Base-by-base conservation (phyloP, 2,888 invertebrate species). In the Fragum whitleyi region DNA sequence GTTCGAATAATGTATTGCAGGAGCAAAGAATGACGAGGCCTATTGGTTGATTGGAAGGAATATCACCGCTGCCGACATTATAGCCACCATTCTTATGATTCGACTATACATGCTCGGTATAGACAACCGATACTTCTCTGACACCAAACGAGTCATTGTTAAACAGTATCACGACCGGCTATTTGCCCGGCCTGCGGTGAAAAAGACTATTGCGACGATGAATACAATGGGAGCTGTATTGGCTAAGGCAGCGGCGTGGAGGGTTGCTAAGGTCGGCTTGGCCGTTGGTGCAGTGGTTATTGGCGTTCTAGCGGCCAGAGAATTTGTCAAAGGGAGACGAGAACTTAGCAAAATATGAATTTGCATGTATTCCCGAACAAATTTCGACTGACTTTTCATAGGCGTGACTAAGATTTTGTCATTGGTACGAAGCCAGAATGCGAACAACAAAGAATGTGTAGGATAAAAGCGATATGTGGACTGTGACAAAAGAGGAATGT, bases 51-150 rank as follows among this genome's bases (percentile, higher is more conserved):
- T 86, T 75, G 90, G 91, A 6, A 71, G 85, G 9, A 81, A 81
- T 26, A 89, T 89, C 68, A 90, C 89, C 1, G 89, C 88, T 14
- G 90, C 90, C 6, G 91, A 91, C 65, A 86, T 91, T 67, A 76
- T 79, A 26, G 81, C 89, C 23, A 75, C 82, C n/a, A 78, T 85
- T 1, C 71, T 90, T 3, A 70, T 90, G 29, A 83, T 83, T 39
- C 77, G 90, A 23, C 78, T 90, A 9, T 26, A 68, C 6, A 32
- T 86, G 36, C 57, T 90, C 1, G 90, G 90, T 7, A 55, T 90
- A 16, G 86, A 85, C 9, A 69, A 73, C n/a, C 80, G 87, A 16
- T 89, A 83, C 70, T 86, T 88, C 74, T 76, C 79, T 26, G 55
- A 47, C 21, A 32, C 47, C 19, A 87, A 85, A 32, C 86, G 89